phyloP scores from a whole-genome alignment of 2,113 vertebrate species.

The Onychostoma macrolepis region DNA sequence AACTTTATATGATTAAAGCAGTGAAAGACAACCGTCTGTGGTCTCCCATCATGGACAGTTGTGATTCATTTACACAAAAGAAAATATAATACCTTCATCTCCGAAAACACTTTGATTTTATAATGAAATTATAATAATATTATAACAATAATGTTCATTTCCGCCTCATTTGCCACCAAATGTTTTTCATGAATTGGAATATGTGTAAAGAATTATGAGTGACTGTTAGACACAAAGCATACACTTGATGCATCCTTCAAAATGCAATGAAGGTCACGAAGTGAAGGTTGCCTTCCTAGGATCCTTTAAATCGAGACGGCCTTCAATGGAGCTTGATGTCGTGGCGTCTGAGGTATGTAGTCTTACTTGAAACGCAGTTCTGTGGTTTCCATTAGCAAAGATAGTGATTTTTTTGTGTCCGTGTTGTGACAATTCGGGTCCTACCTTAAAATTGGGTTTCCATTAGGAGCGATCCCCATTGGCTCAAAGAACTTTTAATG shows the following conservation, averaged over 20 bases:
- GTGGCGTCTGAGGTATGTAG: background rate
- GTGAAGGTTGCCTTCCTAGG: background rate
- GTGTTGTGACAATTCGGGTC: background rate
- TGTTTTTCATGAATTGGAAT: background rate
- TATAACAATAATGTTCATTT: background rate
- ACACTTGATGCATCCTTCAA: background rate
- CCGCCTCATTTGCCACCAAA: background rate
- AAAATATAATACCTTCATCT: too few relatives aligned
- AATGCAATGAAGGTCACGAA: too few relatives aligned
- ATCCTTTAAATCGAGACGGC: background rate
- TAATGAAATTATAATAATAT: too few relatives aligned
- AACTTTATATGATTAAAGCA: background rate
- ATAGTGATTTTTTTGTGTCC: background rate
- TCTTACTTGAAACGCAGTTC: background rate
- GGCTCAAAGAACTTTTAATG: background rate
- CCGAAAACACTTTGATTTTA: too few relatives aligned
- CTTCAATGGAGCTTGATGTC: background rate
- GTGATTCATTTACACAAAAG: too few relatives aligned
- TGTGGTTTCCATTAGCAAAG: background rate
- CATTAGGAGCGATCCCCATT: background rate
- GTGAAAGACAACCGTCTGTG: too few relatives aligned
- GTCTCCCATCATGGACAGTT: too few relatives aligned
- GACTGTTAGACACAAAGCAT: background rate
- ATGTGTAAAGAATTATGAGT: background rate
- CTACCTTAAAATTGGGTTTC: background rate